A percentile compares a stretch with the other conserved stretches of the same genome.
phyloP scores from a whole-genome alignment of 1,140 invertebrate genomes.

The Thereuonema tuberculata region DNA sequence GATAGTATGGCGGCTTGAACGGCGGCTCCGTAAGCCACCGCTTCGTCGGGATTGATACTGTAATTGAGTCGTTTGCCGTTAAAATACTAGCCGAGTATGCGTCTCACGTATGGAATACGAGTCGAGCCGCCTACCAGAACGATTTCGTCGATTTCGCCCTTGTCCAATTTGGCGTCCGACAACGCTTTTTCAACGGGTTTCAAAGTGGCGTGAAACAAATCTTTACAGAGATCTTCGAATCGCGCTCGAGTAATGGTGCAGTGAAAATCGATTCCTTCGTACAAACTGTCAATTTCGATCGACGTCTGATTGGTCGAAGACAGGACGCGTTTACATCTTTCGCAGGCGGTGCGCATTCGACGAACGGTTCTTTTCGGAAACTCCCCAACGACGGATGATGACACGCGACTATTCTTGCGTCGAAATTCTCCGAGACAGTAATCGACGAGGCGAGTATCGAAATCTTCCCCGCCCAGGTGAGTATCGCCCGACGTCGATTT shows the following conservation, averaged over 20 bases:
- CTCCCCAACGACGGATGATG: too few relatives aligned
- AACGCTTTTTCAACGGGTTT: conserved; percentile 57
- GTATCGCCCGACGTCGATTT: conserved; percentile 95
- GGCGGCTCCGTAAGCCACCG: conserved; percentile 59
- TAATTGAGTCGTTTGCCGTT: conserved; percentile 53
- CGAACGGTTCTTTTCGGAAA: conserved; percentile 19
- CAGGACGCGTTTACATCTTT: conserved; percentile 24
- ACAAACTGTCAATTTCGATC: conserved; percentile 87
- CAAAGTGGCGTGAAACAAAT: conserved; percentile 42
- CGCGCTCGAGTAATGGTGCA: conserved; percentile 84
- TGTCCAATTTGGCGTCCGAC: conserved; percentile 56
- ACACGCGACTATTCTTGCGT: conserved; percentile 21
- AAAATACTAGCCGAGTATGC: conserved; percentile 79
- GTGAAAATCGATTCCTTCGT: conserved; percentile 92
- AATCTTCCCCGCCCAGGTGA: conserved; percentile 95
- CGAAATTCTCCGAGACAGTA: conserved; percentile 23
- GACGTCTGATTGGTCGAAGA: conserved; percentile 21
- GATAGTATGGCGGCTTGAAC: conserved; percentile 74
- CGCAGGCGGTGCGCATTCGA: conserved; percentile 24
- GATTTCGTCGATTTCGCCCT: conserved; percentile 54
- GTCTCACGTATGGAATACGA: conserved; percentile 50
- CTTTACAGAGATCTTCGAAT: conserved; percentile 83
- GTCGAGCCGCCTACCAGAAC: conserved; percentile 70
- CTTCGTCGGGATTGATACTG: conserved; percentile 81
- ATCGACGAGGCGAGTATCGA: conserved; percentile 67